A percentile compares a stretch with the other conserved stretches of the same genome.
Conservation (phyloP, 2,113 vertebrate species). For the Pangasianodon gigas region DNA sequence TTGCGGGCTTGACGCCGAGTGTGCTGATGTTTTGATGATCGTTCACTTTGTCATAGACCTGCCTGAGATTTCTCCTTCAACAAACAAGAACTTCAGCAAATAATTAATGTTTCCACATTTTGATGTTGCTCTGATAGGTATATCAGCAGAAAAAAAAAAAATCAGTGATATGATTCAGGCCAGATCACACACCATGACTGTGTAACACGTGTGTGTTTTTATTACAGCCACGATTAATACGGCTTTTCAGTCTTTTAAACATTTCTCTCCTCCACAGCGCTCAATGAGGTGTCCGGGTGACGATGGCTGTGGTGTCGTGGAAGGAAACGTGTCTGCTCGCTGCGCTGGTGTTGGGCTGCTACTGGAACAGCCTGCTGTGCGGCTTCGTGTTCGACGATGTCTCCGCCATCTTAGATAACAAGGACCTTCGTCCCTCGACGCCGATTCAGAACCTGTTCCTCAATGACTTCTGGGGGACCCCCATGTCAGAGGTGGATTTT, state of each 20-base stretch:
- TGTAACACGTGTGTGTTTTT: neutral
- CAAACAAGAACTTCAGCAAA: neutral
- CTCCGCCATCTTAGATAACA: slow-evolving; percentile 97
- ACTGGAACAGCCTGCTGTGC: slow-evolving; percentile 95
- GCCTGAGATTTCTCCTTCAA: neutral
- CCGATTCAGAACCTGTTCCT: slow-evolving; percentile 89
- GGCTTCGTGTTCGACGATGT: slow-evolving; percentile 98
- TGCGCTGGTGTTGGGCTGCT: slow-evolving; percentile 87
- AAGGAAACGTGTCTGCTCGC: slow-evolving; percentile 87
- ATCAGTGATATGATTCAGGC: no score
- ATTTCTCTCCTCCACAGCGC: slow-evolving; percentile 57
- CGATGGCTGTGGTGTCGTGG: slow-evolving; percentile 86
- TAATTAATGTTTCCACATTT: neutral
- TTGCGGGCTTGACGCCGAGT: no score
- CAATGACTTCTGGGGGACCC: slow-evolving; percentile 99
- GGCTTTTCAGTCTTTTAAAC: neutral
- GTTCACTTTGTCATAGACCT: no score
- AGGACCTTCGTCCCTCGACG: slow-evolving; percentile 94
- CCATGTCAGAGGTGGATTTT: slow-evolving; percentile 89
- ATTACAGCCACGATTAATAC: neutral
- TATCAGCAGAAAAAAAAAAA: no score
- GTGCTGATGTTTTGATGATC: no score
- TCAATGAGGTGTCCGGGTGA: slow-evolving; percentile 72
- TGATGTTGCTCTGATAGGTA: neutral
- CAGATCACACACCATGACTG: no score